Evolutionary conservation across 1,140 invertebrate genomes (phyloP), one percentile per base, ranked within the genome.

Genomic region (Penaeus vannamei): DNA sequence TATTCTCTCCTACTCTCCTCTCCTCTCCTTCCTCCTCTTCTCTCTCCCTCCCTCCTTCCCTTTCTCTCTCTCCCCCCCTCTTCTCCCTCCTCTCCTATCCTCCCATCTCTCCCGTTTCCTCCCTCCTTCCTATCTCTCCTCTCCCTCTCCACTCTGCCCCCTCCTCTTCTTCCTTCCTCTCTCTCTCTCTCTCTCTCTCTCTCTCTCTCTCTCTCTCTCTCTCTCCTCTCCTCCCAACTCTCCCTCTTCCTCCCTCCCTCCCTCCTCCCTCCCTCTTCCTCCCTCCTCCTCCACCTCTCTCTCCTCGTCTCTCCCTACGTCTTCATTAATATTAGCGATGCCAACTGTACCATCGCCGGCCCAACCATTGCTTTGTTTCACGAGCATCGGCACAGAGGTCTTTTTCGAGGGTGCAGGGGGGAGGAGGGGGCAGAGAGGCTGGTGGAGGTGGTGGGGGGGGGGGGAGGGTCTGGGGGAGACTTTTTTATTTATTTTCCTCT

Each of bases 131-230:
- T 17, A 23, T 19, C 46, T 23, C 23, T 42, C 53, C 42, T 53
- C 46, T 82, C 46, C 26, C 80, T 82, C 46, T 60, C 46, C 26
- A 53, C 60, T 26, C 26, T 46, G 26, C 26, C 23, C 80, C 26
- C 80, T 82, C 80, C 42, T 53, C 26, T 26, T 82, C 80, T 60
- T 42, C 32, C 42, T 46, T 23, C 53, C 79, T 81, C 79, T 53
- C 23, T 46, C 79, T 46, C 36, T 46, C 79, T n/a, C 42, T 81
- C 23, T 20, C 20, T n/a, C 10, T 8, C 17, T 32, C 66, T 20
- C 20, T n/a, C 66, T 14, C 60, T 22, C 26, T 32, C 19, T 76
- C 36, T 19, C 42, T 23, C 22, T 26, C 32, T 79, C 32, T 17
- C 23, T 79, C 76, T 36, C 32, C 42, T 42, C 32, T 19, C 8